These are phyloP conservation scores for Drosophila putrida DNA, from an alignment of 2,888 invertebrate genomes.

Conservation along the genomic window DNA sequence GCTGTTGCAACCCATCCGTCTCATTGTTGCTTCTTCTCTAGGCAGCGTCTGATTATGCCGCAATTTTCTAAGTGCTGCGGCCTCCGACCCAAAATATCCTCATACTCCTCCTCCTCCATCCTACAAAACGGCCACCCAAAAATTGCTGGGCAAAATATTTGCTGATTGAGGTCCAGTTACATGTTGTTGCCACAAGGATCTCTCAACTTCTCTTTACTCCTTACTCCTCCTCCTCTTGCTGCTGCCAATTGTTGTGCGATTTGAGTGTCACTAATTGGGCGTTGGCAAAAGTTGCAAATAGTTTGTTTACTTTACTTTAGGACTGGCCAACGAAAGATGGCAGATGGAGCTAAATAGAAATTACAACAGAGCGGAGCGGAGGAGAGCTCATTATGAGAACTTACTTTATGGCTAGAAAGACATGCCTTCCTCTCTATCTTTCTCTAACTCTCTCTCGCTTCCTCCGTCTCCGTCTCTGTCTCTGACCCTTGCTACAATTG, in stretches of 20 bases:
- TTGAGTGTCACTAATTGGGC: slow-evolving; percentile 79
- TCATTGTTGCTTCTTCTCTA: slow-evolving; percentile 51
- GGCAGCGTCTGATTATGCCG: slow-evolving; percentile 76
- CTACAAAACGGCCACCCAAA: not conserved
- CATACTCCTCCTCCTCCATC: not conserved
- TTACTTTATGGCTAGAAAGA: not conserved
- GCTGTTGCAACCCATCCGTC: not conserved
- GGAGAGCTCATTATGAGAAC: slow-evolving; percentile 7
- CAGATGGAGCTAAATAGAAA: not conserved
- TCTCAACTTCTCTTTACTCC: too few species aligned
- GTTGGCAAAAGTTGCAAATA: slow-evolving; percentile 69
- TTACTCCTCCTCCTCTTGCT: not conserved
- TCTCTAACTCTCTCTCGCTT: not conserved
- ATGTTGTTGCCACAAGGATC: slow-evolving; percentile 14
- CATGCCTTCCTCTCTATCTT: not conserved
- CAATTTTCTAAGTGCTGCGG: slow-evolving; percentile 78
- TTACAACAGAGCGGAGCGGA: not conserved
- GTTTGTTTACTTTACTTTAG: slow-evolving; percentile 47
- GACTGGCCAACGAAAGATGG: not conserved
- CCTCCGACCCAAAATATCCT: slow-evolving; percentile 15
- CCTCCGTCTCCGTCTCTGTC: not conserved
- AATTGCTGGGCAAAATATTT: slow-evolving; percentile 18
- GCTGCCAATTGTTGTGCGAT: slow-evolving; percentile 45
- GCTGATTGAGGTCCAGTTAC: slow-evolving; percentile 24
- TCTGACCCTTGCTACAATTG: too few species aligned